A percentile compares a stretch with the other conserved stretches of the same genome.
Evolutionary conservation across 2,888 invertebrate species (phyloP).

Genomic region (Apodemia zela): DNA sequence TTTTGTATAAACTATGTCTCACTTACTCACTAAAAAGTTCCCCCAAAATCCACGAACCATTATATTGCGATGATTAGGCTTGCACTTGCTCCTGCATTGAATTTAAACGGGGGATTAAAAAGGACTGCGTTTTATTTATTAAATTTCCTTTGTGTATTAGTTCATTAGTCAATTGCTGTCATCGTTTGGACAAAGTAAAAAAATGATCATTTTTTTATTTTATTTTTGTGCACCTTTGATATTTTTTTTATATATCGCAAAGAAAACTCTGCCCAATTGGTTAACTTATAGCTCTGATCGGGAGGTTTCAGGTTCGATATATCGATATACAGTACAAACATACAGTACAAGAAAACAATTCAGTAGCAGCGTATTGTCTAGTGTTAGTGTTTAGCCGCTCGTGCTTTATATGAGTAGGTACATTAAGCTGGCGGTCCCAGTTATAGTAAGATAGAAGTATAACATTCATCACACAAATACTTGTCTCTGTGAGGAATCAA

Average conservation of each 20-base stretch:
- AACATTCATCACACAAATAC: too few species aligned
- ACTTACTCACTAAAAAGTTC: conserved; percentile 57
- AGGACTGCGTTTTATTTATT: conserved; percentile 72
- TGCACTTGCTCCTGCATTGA: conserved; percentile 76
- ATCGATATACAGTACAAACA: too few species aligned
- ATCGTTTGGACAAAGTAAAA: conserved; percentile 46
- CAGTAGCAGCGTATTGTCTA: too few species aligned
- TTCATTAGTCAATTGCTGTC: conserved; percentile 71
- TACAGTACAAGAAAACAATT: too few species aligned
- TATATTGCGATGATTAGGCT: conserved; percentile 79
- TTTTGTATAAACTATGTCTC: conserved; percentile 34
- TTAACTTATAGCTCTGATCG: too few species aligned
- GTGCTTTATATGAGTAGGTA: too few species aligned
- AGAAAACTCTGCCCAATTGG: background rate
- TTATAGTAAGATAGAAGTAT: too few species aligned
- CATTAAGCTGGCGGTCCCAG: too few species aligned
- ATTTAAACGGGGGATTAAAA: conserved; percentile 79
- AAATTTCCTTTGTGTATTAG: conserved; percentile 65
- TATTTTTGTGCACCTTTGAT: conserved; percentile 7
- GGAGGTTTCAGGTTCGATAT: too few species aligned
- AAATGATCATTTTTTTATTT: conserved; percentile 27
- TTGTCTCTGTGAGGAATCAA: too few species aligned
- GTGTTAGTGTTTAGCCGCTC: too few species aligned
- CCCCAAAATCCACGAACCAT: conserved; percentile 64
- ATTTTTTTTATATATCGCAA: background rate